A percentile compares a stretch with the other conserved stretches of the same genome.
These are phyloP conservation scores for Pachypanchax playfairii DNA, from an alignment of 2,113 vertebrate genomes.

Conservation along the genomic window DNA sequence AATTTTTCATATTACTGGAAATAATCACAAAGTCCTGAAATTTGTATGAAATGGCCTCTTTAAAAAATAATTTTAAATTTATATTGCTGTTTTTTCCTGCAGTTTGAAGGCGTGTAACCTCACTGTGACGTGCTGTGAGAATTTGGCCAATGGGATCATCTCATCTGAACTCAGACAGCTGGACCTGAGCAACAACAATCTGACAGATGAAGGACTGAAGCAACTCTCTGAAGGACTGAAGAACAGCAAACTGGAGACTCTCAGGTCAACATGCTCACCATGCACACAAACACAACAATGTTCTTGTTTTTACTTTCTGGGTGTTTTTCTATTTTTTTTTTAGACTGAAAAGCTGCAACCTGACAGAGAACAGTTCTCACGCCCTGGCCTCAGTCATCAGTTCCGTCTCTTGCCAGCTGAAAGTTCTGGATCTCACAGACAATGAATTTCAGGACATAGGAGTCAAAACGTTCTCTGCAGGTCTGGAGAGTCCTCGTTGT, in stretches of 20 bases:
- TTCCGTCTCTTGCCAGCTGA: constrained; percentile 47
- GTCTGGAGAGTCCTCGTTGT: constrained; percentile 41
- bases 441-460: constrained; percentile 59
- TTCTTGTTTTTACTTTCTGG: not conserved
- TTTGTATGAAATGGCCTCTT: no score
- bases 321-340: constrained; percentile 15
- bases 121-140: constrained; percentile 49
- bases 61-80: no score
- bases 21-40: no score
- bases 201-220: constrained; percentile 54
- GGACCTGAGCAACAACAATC: constrained; percentile 63
- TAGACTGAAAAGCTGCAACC: constrained; percentile 60
- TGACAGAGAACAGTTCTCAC: constrained; percentile 34
- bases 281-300: not conserved
- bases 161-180: constrained; percentile 47
- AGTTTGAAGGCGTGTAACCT: constrained; percentile 62
- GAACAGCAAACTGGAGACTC: constrained; percentile 44
- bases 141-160: constrained; percentile 25
- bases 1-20: no score
- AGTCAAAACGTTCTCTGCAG: constrained; percentile 37
- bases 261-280: constrained; percentile 35
- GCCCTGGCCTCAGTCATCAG: constrained; percentile 41
- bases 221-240: constrained; percentile 39
- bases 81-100: constrained; percentile 9
- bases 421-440: constrained; percentile 58